phyloP scores from a whole-genome alignment of 1,140 invertebrate genomes.

The Xylocopa sonorina region DNA sequence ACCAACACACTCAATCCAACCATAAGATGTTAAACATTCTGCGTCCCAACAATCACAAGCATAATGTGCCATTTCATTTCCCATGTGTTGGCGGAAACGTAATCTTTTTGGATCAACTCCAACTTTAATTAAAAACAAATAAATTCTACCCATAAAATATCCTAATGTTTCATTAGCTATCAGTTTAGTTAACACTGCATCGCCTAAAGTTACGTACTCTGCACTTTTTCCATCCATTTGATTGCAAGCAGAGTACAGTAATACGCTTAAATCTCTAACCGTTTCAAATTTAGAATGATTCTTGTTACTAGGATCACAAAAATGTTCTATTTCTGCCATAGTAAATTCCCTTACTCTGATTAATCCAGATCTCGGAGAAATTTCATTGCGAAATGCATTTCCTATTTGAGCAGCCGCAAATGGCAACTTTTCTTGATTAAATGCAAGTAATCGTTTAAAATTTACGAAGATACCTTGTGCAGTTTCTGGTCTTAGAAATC shows the following conservation, averaged over 20 bases:
- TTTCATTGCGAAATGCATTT: slow-evolving; percentile 99
- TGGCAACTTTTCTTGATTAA: slow-evolving; percentile 97
- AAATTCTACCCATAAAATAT: slow-evolving; percentile 98
- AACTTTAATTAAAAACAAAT: slow-evolving; percentile 93
- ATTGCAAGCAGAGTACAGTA: slow-evolving; percentile 96
- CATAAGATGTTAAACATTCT: slow-evolving; percentile 96
- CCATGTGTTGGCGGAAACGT: slow-evolving; percentile 98
- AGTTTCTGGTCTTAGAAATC: slow-evolving; percentile 97
- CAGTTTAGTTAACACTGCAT: slow-evolving; percentile 89
- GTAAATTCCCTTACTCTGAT: slow-evolving; percentile 99
- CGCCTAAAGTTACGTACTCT: slow-evolving; percentile 87
- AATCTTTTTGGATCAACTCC: slow-evolving; percentile 94
- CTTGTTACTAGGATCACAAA: slow-evolving; percentile 96
- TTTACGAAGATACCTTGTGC: slow-evolving; percentile 99
- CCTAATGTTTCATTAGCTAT: slow-evolving; percentile 98
- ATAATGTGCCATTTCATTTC: slow-evolving; percentile 99
- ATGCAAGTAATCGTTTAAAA: slow-evolving; percentile 97
- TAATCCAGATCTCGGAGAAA: slow-evolving; percentile 98
- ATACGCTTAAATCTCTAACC: slow-evolving; percentile 88
- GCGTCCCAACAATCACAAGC: slow-evolving; percentile 99
- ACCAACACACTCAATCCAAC: slow-evolving; percentile 99
- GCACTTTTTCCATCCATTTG: slow-evolving; percentile 96
- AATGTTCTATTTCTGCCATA: slow-evolving; percentile 99
- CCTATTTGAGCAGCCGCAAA: slow-evolving; percentile 99
- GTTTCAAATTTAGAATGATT: slow-evolving; percentile 94